Conservation (phyloP, 2,888 invertebrate genomes). For the Dysmachus trigonus region DNA sequence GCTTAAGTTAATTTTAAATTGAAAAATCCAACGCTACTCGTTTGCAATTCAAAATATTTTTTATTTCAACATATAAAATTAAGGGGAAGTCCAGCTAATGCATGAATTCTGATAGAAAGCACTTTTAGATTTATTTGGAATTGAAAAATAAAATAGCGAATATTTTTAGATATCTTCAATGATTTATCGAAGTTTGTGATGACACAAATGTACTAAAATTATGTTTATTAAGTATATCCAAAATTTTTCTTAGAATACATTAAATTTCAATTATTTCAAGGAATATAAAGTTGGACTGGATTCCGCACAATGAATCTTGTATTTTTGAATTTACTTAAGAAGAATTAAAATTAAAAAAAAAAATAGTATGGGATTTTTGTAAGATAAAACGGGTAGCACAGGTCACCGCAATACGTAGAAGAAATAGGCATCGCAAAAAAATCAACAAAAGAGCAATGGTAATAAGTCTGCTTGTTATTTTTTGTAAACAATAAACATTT, state of each 20-base stretch:
- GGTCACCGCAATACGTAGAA: neutral
- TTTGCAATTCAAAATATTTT: neutral
- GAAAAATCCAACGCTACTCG: neutral
- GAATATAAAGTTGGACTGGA: neutral
- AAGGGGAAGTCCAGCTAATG: neutral
- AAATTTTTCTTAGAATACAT: neutral
- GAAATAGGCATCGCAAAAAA: neutral
- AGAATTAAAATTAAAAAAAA: neutral
- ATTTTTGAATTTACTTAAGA: neutral
- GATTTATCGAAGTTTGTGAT: too few species aligned
- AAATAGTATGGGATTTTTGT: too few species aligned
- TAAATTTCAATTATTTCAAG: neutral
- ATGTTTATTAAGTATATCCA: neutral
- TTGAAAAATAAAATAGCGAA: too few species aligned
- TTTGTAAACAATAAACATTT: neutral
- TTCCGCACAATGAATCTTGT: neutral
- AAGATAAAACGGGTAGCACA: neutral
- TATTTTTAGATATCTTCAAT: too few species aligned
- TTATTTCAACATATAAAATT: neutral
- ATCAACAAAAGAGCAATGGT: neutral
- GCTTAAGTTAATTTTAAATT: neutral
- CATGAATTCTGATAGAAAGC: neutral
- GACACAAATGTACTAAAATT: neutral
- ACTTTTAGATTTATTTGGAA: neutral
- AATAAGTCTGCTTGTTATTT: neutral